Conservation (phyloP, 2,797 vertebrate species). For the Hylomyscus alleni region DNA sequence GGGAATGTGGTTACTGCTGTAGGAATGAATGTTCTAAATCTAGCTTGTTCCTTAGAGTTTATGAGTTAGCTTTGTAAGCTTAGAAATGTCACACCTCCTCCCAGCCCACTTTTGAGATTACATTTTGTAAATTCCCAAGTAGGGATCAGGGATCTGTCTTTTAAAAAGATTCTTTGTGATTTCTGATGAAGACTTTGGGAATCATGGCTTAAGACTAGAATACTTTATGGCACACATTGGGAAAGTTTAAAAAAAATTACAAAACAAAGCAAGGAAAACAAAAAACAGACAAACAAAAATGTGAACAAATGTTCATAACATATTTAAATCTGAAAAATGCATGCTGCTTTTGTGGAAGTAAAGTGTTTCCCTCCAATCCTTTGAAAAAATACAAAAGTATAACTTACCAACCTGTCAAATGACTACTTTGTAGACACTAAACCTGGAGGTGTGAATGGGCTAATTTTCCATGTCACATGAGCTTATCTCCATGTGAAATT, state of each 20-base stretch:
- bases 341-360: not conserved
- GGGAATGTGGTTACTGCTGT: not conserved
- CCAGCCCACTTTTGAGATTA: not conserved
- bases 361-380: not conserved
- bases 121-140: not conserved
- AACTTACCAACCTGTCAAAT: not conserved
- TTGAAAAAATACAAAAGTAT: not conserved
- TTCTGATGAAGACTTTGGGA: not conserved
- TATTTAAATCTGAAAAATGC: not conserved
- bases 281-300: not conserved
- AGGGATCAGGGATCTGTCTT: not conserved
- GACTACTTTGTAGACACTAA: not conserved
- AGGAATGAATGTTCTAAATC: not conserved
- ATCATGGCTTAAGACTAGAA: not conserved
- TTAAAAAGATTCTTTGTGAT: not conserved
- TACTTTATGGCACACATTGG: not conserved
- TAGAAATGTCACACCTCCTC: not conserved
- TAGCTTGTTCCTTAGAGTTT: not conserved
- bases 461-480: not conserved
- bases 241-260: not conserved
- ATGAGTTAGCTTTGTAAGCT: constrained; percentile 3
- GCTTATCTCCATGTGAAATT: not conserved
- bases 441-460: not conserved
- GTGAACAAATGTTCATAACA: not conserved
- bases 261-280: not conserved